These are phyloP conservation scores for Ianthella basta DNA, from an alignment of 37 sponge, comb jelly and placozoan species.

Conservation along the genomic window DNA sequence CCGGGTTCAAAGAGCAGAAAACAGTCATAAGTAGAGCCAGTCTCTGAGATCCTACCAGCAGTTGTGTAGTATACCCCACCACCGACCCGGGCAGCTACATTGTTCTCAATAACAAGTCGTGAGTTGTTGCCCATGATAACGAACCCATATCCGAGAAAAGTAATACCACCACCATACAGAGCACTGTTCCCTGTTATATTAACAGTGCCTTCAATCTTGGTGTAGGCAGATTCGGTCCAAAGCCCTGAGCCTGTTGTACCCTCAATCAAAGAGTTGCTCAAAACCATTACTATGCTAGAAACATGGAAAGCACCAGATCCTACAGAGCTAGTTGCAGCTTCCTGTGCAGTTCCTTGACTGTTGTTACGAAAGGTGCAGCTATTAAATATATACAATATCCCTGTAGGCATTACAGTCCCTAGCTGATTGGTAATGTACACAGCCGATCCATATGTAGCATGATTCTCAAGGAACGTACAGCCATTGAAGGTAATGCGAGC, in stretches of 20 bases:
- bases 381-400: neutral
- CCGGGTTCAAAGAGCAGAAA: slow-evolving; percentile 1
- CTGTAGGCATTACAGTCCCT: no score
- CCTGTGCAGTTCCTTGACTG: neutral
- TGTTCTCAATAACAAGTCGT: neutral
- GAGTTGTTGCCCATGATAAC: neutral
- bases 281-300: neutral
- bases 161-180: slow-evolving; percentile 19
- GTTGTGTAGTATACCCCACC: slow-evolving; percentile 5
- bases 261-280: neutral
- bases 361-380: neutral
- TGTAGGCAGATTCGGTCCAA: neutral
- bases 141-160: neutral
- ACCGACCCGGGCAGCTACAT: neutral
- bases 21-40: neutral
- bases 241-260: neutral
- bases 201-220: neutral
- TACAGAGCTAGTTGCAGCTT: neutral
- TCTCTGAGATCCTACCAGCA: neutral
- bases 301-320: neutral
- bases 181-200: neutral
- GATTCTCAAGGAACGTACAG: slow-evolving; percentile 12
- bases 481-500: neutral
- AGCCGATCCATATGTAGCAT: slow-evolving; percentile 31
- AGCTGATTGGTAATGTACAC: neutral